phyloP scores from a whole-genome alignment of 2,888 invertebrate genomes.

The Molorchus minor region DNA sequence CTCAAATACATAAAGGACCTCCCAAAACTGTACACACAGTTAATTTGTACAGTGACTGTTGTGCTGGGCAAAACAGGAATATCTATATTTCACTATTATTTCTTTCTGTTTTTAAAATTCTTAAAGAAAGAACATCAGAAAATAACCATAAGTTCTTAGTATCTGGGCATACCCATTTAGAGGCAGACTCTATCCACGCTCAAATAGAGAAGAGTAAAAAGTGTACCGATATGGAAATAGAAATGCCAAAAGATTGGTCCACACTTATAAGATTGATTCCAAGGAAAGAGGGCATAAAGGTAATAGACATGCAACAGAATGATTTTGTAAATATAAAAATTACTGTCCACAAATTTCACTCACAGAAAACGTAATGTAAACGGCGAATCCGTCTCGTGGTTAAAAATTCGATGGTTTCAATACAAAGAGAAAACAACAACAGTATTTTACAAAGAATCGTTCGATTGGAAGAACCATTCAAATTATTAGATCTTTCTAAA shows the following conservation, averaged over 20 bases:
- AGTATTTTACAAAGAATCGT: no score
- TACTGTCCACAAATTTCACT: background rate
- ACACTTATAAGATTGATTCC: conserved; percentile 1
- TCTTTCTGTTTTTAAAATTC: background rate
- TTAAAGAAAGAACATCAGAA: background rate
- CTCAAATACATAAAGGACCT: background rate
- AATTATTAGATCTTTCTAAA: no score
- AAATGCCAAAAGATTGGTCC: conserved; percentile 14
- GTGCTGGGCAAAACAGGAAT: background rate
- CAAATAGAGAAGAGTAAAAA: conserved; percentile 17
- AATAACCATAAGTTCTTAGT: conserved; percentile 15
- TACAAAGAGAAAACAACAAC: no score
- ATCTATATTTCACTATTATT: no score
- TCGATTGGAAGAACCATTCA: no score
- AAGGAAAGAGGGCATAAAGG: background rate
- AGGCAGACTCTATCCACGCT: conserved; percentile 22
- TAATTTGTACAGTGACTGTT: background rate
- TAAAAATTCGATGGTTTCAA: no score
- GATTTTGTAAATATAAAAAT: background rate
- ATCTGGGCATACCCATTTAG: conserved; percentile 20
- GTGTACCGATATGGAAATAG: conserved; percentile 1
- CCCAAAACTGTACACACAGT: background rate
- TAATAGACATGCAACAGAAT: background rate
- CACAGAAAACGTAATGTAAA: no score
- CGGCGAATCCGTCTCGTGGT: no score